phyloP scores from a whole-genome alignment of 2,113 vertebrate species.

The Oreocharis arfaki region DNA sequence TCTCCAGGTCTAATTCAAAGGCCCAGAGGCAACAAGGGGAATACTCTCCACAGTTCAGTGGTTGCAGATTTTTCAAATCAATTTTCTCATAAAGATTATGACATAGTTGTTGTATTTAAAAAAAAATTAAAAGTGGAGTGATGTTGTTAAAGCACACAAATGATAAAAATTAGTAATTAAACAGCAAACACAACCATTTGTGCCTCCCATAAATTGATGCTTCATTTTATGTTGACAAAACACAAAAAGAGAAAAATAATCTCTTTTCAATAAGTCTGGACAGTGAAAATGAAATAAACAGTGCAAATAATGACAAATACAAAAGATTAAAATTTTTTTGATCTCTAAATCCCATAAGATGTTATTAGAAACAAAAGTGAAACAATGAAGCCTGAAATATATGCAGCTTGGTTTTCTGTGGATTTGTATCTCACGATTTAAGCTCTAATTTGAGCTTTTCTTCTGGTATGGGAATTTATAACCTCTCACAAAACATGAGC shows the following conservation, averaged over 20 bases:
- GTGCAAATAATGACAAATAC: not conserved
- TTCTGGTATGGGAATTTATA: not conserved
- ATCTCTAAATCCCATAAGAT: conserved; percentile 5
- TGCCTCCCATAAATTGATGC: not conserved
- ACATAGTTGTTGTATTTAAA: not conserved
- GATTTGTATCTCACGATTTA: conserved; percentile 16
- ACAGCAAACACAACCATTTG: not conserved
- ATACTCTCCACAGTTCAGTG: not conserved
- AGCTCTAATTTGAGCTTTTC: not conserved
- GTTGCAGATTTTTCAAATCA: not conserved
- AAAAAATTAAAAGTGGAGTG: not conserved
- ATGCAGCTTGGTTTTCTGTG: not conserved
- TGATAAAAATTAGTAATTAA: not conserved
- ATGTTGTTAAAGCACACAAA: not conserved
- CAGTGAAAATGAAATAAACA: not conserved
- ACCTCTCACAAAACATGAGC: not conserved
- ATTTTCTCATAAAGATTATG: not conserved
- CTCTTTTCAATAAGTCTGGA: not conserved
- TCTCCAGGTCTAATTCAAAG: not conserved
- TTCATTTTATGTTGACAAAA: not conserved
- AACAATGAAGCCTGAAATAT: conserved; percentile 12
- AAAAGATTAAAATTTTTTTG: not conserved
- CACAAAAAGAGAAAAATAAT: not conserved
- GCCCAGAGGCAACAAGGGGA: not conserved
- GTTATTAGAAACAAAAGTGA: conserved; percentile 22